Percentiles rank a stretch among this genome's conserved stretches.
These are phyloP conservation scores for Eupithecia vulgata DNA, from an alignment of 2,888 invertebrate genomes.

Conservation along the genomic window DNA sequence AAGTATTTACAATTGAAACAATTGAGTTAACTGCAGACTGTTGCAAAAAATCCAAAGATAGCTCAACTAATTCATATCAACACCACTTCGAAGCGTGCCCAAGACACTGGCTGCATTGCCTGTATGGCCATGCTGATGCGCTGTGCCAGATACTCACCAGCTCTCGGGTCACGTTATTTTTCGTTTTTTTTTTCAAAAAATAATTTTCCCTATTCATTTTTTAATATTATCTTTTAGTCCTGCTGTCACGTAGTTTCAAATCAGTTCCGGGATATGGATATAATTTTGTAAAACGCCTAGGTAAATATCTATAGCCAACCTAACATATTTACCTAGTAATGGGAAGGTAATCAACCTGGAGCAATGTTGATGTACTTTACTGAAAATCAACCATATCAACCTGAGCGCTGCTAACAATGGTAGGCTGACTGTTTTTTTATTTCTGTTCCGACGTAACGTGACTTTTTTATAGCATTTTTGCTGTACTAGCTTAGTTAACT, in stretches of 20 bases:
- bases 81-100: too few relatives aligned
- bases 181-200: too few relatives aligned
- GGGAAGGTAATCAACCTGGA: background rate
- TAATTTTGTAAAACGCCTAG: background rate
- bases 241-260: background rate
- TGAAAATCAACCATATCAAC: background rate
- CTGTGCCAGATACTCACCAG: too few relatives aligned
- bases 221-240: background rate
- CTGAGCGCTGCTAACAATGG: conserved; percentile 1
- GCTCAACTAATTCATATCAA: too few relatives aligned
- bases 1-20: too few relatives aligned
- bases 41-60: too few relatives aligned
- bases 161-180: too few relatives aligned
- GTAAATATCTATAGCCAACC: background rate
- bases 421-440: background rate
- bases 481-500: background rate
- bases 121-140: too few relatives aligned
- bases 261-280: background rate
- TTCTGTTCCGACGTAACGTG: background rate
- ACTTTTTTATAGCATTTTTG: background rate
- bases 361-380: background rate
- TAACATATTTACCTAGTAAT: too few relatives aligned
- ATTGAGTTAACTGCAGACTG: too few relatives aligned
- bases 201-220: background rate
- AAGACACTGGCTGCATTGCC: too few relatives aligned